A percentile compares a stretch with the other conserved stretches of the same genome.
Evolutionary conservation across 2,113 vertebrate species (phyloP).

Genomic region (Megalops atlanticus): DNA sequence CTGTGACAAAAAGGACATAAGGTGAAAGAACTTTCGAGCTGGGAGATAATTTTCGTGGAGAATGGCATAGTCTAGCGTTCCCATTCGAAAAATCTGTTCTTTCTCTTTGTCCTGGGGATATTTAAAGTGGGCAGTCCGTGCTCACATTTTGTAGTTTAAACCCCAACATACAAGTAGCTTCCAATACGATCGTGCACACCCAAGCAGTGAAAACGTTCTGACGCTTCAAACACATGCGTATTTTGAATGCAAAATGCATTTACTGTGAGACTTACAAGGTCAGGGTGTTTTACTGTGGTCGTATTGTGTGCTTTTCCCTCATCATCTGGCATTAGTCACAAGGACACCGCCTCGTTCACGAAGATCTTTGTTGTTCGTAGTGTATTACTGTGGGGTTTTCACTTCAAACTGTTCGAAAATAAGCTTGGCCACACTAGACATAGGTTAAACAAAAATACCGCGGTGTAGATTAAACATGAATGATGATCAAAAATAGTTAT

Average conservation of each 20-base stretch:
- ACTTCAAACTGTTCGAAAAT: not conserved
- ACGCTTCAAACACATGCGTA: not conserved
- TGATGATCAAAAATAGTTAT: no score
- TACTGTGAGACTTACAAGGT: not conserved
- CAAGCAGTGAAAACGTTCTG: not conserved
- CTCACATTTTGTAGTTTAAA: not conserved
- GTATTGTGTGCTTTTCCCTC: not conserved
- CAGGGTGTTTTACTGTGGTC: not conserved
- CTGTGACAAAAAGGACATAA: not conserved
- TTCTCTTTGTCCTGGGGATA: not conserved
- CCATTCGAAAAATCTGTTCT: not conserved
- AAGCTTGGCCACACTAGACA: not conserved
- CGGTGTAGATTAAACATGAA: not conserved
- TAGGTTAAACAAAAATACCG: not conserved
- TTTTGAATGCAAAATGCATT: conserved; percentile 5
- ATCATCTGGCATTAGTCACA: not conserved
- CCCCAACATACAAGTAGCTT: not conserved
- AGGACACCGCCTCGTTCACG: not conserved
- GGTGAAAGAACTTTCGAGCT: not conserved
- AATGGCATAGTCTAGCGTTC: no score
- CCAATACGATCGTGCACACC: not conserved
- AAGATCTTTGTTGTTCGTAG: not conserved
- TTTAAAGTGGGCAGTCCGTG: not conserved
- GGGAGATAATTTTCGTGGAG: no score
- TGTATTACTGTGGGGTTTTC: not conserved